A percentile compares a stretch with the other conserved stretches of the same genome.
These are phyloP conservation scores for Pandion haliaetus DNA, from an alignment of 2,113 vertebrate species.

Conservation along the genomic window DNA sequence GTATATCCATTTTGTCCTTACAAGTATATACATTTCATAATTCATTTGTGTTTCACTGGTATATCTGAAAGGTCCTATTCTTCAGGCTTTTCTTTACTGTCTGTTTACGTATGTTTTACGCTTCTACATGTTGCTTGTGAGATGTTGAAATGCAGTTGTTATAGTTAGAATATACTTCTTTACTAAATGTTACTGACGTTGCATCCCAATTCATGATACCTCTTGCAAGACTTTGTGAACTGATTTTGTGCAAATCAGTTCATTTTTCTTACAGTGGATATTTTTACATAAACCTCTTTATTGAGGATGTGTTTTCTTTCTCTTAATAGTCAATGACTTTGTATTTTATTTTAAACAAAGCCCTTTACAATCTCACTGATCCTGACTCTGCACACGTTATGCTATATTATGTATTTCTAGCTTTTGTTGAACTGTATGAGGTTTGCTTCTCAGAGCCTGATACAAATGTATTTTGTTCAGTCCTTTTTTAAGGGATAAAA, in stretches of 20 bases:
- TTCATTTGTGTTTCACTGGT: neutral
- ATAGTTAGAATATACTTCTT: neutral
- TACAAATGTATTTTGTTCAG: neutral
- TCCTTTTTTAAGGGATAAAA: neutral
- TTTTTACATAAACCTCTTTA: neutral
- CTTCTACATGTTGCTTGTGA: neutral
- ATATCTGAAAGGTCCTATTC: neutral
- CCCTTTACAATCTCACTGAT: neutral
- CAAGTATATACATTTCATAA: neutral
- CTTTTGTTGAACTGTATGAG: neutral
- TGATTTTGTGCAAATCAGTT: neutral
- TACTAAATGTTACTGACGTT: fast-evolving
- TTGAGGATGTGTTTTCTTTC: neutral
- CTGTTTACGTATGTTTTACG: neutral
- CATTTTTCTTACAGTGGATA: neutral
- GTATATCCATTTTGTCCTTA: neutral
- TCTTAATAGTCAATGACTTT: neutral
- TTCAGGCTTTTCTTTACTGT: neutral
- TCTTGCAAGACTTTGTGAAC: neutral
- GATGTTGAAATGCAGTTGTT: neutral
- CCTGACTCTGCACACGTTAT: neutral
- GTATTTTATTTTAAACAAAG: neutral
- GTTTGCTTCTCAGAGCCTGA: neutral
- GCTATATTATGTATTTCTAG: neutral
- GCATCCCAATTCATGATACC: neutral